A percentile compares a stretch with the other conserved stretches of the same genome.
phyloP scores from a whole-genome alignment of 1,140 invertebrate species.

The Arctopsyche grandis region DNA sequence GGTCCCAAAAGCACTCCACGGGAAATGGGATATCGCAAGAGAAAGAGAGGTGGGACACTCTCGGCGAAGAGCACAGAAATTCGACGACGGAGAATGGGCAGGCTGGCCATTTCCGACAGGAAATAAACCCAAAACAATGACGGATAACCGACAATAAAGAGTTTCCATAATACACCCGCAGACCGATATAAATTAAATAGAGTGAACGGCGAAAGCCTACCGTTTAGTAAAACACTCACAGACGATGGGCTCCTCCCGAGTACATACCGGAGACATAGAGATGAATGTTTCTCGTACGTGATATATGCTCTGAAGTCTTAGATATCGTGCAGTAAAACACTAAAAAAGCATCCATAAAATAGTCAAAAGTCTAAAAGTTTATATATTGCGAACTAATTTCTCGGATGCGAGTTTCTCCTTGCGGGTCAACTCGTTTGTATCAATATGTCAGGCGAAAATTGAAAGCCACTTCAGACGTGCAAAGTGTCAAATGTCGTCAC shows the following conservation, averaged over 20 bases:
- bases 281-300: too few relatives aligned
- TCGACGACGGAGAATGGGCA: background rate
- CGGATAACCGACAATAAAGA: conserved; percentile 3
- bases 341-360: background rate
- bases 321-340: too few relatives aligned
- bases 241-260: too few relatives aligned
- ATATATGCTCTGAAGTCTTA: too few relatives aligned
- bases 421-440: background rate
- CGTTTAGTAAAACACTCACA: too few relatives aligned
- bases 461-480: conserved; percentile 10
- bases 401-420: background rate
- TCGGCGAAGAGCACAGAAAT: background rate
- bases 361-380: background rate
- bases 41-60: too few relatives aligned
- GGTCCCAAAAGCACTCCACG: background rate
- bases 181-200: background rate
- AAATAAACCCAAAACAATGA: conserved; percentile 1
- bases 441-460: background rate
- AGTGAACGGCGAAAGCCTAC: too few relatives aligned
- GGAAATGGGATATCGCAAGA: conserved; percentile 23
- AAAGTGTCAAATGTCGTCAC: conserved; percentile 22
- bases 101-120: background rate
- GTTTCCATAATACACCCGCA: background rate
- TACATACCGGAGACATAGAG: too few relatives aligned
- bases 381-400: background rate